Conservation (phyloP, 2,888 invertebrate species). For the Acanthosepion pharaonis region DNA sequence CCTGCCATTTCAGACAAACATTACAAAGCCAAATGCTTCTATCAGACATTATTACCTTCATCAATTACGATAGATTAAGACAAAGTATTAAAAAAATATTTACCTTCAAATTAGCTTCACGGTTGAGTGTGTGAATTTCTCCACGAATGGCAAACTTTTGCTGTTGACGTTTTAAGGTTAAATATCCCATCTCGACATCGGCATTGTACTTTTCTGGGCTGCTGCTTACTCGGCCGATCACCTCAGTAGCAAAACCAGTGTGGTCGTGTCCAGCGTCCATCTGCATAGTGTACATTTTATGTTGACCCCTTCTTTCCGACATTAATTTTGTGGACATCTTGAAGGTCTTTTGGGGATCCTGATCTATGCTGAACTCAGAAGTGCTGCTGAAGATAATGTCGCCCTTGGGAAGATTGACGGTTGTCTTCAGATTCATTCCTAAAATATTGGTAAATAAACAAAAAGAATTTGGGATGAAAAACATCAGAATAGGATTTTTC, state of each 20-base stretch:
- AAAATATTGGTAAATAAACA: background rate
- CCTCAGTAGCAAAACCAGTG: background rate
- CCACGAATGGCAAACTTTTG: background rate
- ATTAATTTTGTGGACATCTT: background rate
- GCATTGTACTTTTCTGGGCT: background rate
- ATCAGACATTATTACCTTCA: background rate
- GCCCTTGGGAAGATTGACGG: background rate
- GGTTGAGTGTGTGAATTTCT: background rate
- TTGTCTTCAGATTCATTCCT: background rate
- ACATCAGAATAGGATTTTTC: too few relatives aligned
- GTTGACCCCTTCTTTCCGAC: background rate
- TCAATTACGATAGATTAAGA: background rate
- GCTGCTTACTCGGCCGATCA: background rate
- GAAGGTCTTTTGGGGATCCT: background rate
- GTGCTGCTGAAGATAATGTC: background rate
- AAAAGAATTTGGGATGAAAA: too few relatives aligned
- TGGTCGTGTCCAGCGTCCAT: background rate
- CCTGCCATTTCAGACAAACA: too few relatives aligned
- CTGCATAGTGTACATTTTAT: background rate
- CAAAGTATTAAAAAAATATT: background rate
- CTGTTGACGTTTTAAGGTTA: background rate
- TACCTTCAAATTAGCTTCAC: background rate
- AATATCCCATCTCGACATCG: constrained; percentile 11
- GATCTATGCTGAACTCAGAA: background rate
- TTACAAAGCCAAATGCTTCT: too few relatives aligned